Conservation (phyloP, 2,113 vertebrate genomes). For the Apteryx mantelli region DNA sequence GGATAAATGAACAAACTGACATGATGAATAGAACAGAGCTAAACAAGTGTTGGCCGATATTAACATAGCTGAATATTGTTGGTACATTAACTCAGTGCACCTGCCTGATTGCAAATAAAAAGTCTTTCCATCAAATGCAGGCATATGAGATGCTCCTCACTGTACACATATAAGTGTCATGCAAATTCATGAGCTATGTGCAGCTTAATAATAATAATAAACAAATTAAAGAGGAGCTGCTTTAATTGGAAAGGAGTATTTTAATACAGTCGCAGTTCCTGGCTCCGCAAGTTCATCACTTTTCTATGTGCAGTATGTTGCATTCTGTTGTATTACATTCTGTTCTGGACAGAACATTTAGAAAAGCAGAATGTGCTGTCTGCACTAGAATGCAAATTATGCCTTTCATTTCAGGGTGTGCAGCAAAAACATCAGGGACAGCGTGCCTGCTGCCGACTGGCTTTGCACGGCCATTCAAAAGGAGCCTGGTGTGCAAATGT, state of each 20-base stretch:
- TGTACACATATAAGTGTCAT: not conserved
- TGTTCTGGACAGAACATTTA: not conserved
- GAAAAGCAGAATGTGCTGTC: not conserved
- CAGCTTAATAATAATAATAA: slow-evolving; percentile 52
- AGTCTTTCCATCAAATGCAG: not conserved
- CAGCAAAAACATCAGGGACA: not conserved
- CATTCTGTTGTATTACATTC: not conserved
- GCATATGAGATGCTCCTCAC: not conserved
- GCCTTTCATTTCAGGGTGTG: not conserved
- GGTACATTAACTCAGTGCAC: slow-evolving; percentile 12
- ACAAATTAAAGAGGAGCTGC: slow-evolving; percentile 43
- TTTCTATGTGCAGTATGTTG: not conserved
- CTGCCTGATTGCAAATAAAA: slow-evolving; percentile 32
- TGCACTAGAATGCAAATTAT: not conserved
- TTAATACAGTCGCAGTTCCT: not conserved
- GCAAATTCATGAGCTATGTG: slow-evolving; percentile 33
- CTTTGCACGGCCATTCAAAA: not conserved
- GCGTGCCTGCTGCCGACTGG: not conserved
- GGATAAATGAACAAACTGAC: not conserved
- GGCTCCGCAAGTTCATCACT: not conserved
- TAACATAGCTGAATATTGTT: not conserved
- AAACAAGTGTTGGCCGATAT: slow-evolving; percentile 11
- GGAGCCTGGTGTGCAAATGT: not conserved
- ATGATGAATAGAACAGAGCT: not conserved
- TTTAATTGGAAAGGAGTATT: slow-evolving; percentile 30